A percentile compares a stretch with the other conserved stretches of the same genome.
phyloP scores from a whole-genome alignment of 92 coral and sea anemone genomes.

The Porites divaricata region DNA sequence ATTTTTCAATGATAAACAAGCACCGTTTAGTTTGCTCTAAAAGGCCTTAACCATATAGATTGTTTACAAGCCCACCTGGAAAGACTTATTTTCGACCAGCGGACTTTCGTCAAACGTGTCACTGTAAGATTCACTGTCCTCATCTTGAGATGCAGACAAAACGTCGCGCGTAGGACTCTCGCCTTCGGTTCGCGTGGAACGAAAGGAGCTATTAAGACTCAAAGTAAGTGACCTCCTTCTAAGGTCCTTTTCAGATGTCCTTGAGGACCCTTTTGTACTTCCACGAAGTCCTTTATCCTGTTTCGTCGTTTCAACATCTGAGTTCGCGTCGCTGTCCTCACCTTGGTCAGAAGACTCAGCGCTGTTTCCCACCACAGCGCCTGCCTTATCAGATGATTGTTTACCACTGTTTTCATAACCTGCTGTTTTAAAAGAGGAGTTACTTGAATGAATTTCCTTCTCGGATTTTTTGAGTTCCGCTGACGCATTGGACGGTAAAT shows the following conservation, averaged over 20 bases:
- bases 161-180: constrained; percentile 81
- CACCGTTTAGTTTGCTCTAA: not conserved
- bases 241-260: constrained; percentile 81
- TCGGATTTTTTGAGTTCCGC: constrained; percentile 38
- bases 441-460: constrained; percentile 33
- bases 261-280: constrained; percentile 40
- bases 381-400: constrained; percentile 21
- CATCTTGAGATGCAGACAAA: constrained; percentile 73
- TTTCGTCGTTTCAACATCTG: constrained; percentile 62
- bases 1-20: not conserved
- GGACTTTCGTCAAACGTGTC: constrained; percentile 92
- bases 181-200: constrained; percentile 69
- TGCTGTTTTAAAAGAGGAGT: constrained; percentile 23
- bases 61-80: constrained; percentile 65
- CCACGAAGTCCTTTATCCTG: constrained; percentile 51
- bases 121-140: constrained; percentile 88
- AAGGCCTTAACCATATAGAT: not conserved
- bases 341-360: constrained; percentile 65
- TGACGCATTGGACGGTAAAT: constrained; percentile 38
- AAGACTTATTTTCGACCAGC: constrained; percentile 70
- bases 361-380: constrained; percentile 7
- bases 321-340: constrained; percentile 62
- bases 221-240: constrained; percentile 83
- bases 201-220: constrained; percentile 67
- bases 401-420: constrained; percentile 16